A percentile compares a stretch with the other conserved stretches of the same genome.
phyloP scores from a whole-genome alignment of 2,797 vertebrate genomes.

The Halcyon badia region DNA sequence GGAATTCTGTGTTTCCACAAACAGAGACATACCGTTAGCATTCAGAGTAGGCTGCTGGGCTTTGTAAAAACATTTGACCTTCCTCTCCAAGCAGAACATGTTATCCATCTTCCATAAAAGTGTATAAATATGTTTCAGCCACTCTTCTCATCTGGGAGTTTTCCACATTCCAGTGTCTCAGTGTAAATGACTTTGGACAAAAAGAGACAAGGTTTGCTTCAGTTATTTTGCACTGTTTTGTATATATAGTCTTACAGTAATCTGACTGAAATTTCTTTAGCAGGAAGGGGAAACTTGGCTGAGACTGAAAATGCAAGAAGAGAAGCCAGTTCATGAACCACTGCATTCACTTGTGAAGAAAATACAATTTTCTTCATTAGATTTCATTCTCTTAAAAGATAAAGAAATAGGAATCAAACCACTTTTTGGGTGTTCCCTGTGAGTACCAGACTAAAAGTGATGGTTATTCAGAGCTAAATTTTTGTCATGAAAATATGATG shows the following conservation, averaged over 20 bases:
- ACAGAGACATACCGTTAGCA: neutral
- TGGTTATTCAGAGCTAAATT: neutral
- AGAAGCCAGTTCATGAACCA: neutral
- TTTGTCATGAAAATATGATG: neutral
- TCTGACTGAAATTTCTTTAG: neutral
- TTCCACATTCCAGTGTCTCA: neutral
- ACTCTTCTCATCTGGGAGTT: neutral
- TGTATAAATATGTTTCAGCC: neutral
- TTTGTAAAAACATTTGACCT: conserved; percentile 17
- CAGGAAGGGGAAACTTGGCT: neutral
- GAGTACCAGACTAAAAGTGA: neutral
- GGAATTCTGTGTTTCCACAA: conserved; percentile 31
- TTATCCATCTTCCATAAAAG: neutral
- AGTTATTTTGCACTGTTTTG: neutral
- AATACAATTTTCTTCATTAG: neutral
- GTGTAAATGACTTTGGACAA: neutral
- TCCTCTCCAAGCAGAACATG: neutral
- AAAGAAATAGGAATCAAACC: neutral
- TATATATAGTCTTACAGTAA: neutral
- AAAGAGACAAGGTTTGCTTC: neutral
- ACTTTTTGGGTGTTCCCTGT: neutral
- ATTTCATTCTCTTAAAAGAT: neutral
- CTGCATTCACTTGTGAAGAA: neutral
- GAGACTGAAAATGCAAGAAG: neutral
- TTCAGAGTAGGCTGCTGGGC: conserved; percentile 13